phyloP scores from a whole-genome alignment of 2,797 vertebrate genomes.

The Fundulus diaphanus region DNA sequence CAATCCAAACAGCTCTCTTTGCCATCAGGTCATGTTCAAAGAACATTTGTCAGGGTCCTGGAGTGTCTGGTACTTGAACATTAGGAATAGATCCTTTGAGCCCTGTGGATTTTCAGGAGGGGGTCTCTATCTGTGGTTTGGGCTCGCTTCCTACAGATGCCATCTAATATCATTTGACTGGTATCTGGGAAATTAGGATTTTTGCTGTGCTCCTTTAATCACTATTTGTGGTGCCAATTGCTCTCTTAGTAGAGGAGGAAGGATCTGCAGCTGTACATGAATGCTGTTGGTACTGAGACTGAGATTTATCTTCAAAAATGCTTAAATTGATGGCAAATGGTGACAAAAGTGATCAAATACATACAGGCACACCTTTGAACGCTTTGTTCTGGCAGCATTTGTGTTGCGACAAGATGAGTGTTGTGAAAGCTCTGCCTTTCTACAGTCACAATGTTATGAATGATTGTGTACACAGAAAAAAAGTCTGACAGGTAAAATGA shows the following conservation, averaged over 20 bases:
- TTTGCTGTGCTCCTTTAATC: not conserved
- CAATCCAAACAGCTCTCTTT: not conserved
- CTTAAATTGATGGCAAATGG: not conserved
- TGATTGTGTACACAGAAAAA: not conserved
- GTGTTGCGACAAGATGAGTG: not conserved
- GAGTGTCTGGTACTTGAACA: not conserved
- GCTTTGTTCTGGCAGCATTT: not conserved
- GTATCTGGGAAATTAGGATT: not conserved
- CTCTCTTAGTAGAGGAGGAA: not conserved
- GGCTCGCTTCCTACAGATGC: not conserved
- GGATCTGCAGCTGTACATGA: not conserved
- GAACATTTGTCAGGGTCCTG: slow-evolving; percentile 1
- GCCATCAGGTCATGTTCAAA: not conserved
- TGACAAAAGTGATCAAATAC: not conserved
- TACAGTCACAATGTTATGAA: not conserved
- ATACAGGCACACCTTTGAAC: not conserved
- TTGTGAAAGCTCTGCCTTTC: not conserved
- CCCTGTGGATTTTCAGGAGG: not conserved
- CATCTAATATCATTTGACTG: not conserved
- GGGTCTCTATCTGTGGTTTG: not conserved
- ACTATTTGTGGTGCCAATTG: not conserved
- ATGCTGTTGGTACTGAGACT: not conserved
- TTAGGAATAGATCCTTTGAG: not conserved
- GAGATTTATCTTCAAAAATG: too few species aligned
- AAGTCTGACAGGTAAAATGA: not conserved